These are phyloP conservation scores for Teleogryllus occipitalis DNA, from an alignment of 1,140 invertebrate species.

Conservation along the genomic window DNA sequence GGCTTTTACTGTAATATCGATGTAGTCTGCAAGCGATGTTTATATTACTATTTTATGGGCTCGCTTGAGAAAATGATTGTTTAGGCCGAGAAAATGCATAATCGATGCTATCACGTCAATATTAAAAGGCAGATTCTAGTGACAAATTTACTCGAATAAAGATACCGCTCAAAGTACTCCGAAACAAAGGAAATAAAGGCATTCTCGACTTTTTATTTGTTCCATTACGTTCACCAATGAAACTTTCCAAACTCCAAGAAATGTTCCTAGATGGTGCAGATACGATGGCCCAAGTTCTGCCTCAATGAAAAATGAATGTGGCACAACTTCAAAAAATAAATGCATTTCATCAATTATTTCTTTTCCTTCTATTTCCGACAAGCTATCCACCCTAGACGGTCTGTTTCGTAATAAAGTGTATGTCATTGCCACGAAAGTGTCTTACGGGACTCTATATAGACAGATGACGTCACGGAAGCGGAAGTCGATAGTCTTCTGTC, in stretches of 20 bases:
- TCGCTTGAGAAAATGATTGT: no score
- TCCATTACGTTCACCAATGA: no score
- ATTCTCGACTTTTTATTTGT: no score
- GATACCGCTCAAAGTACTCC: no score
- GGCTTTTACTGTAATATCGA: no score
- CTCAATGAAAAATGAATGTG: not conserved
- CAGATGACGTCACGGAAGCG: not conserved
- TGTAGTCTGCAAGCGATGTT: no score
- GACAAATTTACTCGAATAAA: no score
- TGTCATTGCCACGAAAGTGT: not conserved
- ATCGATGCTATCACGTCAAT: no score
- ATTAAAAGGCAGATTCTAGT: no score
- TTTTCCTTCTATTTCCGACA: not conserved
- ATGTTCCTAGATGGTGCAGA: not conserved
- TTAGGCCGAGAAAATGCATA: no score
- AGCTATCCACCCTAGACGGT: not conserved
- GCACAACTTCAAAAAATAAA: constrained; percentile 2
- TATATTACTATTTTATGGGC: no score
- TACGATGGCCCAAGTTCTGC: not conserved
- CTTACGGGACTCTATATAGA: not conserved
- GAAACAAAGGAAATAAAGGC: no score
- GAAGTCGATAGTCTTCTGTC: constrained; percentile 10
- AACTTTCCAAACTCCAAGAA: not conserved
- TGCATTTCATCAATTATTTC: not conserved
- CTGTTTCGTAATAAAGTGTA: not conserved